A percentile compares a stretch with the other conserved stretches of the same genome.
These are phyloP conservation scores for Synanthedon andrenaeformis DNA, from an alignment of 2,888 invertebrate genomes.

Conservation along the genomic window DNA sequence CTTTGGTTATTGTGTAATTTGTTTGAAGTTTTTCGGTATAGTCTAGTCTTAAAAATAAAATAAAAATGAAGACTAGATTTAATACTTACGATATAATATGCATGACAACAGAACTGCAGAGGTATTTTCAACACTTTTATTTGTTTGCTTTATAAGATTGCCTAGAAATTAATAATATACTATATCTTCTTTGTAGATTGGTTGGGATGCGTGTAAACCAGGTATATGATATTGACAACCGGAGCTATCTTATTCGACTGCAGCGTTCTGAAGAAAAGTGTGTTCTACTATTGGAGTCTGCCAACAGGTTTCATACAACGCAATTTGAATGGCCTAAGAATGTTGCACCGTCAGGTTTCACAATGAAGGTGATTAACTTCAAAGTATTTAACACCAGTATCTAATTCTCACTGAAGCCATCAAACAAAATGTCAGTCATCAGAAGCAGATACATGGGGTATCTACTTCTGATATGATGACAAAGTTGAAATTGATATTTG, in stretches of 20 bases:
- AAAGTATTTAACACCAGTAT: background rate
- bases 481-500: too few relatives aligned
- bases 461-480: too few relatives aligned
- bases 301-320: slow-evolving; percentile 92
- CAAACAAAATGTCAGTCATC: too few relatives aligned
- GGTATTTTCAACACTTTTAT: slow-evolving; percentile 60
- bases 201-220: slow-evolving; percentile 95
- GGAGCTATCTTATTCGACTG: slow-evolving; percentile 91
- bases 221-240: slow-evolving; percentile 97
- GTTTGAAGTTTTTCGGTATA: too few relatives aligned
- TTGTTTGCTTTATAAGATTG: background rate
- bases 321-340: slow-evolving; percentile 99
- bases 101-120: slow-evolving; percentile 87
- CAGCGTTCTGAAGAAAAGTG: slow-evolving; percentile 89
- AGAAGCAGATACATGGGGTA: too few relatives aligned
- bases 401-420: too few relatives aligned
- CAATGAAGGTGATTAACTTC: slow-evolving; percentile 86
- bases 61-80: slow-evolving; percentile 90
- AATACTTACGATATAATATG: slow-evolving; percentile 94
- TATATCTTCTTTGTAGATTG: slow-evolving; percentile 63
- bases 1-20: too few relatives aligned
- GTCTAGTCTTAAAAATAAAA: background rate
- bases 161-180: background rate
- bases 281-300: slow-evolving; percentile 93
- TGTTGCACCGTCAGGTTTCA: slow-evolving; percentile 93